phyloP scores from a whole-genome alignment of 2,113 vertebrate genomes.

The Arvicanthis niloticus region DNA sequence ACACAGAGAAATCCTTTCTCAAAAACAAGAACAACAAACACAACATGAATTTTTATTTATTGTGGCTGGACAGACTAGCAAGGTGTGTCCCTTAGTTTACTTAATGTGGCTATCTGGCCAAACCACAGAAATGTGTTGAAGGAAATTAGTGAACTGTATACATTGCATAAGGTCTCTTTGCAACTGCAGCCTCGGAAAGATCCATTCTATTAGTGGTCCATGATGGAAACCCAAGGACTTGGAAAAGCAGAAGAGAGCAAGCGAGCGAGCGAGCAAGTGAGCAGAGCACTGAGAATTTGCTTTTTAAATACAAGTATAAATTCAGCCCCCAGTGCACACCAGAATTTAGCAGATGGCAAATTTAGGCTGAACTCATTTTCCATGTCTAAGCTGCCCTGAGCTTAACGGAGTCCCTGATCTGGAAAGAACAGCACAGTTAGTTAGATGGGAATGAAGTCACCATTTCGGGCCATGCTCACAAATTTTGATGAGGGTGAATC shows the following conservation, averaged over 20 bases:
- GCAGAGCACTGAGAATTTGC: neutral
- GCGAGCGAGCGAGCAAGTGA: no score
- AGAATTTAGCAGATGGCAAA: slow-evolving; percentile 15
- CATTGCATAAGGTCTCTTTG: neutral
- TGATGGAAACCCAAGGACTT: neutral
- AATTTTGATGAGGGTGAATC: slow-evolving; percentile 43
- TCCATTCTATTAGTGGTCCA: neutral
- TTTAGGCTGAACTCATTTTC: slow-evolving; percentile 58
- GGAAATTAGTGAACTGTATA: neutral
- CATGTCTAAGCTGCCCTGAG: slow-evolving; percentile 48
- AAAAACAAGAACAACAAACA: no score
- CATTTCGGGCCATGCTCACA: slow-evolving; percentile 35
- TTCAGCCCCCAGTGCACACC: neutral
- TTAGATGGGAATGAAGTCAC: slow-evolving; percentile 57
- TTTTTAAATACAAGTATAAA: slow-evolving; percentile 9
- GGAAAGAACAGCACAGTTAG: slow-evolving; percentile 54
- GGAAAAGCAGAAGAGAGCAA: neutral
- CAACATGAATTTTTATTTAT: neutral
- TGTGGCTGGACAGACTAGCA: neutral
- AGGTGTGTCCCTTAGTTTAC: neutral
- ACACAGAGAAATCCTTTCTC: no score
- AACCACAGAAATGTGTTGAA: slow-evolving; percentile 26
- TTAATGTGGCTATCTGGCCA: neutral
- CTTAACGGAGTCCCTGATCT: slow-evolving; percentile 20
- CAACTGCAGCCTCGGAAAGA: slow-evolving; percentile 29